A percentile compares a stretch with the other conserved stretches of the same genome.
These are phyloP conservation scores for Dastarcus helophoroides DNA, from an alignment of 2,888 invertebrate species.

Conservation along the genomic window DNA sequence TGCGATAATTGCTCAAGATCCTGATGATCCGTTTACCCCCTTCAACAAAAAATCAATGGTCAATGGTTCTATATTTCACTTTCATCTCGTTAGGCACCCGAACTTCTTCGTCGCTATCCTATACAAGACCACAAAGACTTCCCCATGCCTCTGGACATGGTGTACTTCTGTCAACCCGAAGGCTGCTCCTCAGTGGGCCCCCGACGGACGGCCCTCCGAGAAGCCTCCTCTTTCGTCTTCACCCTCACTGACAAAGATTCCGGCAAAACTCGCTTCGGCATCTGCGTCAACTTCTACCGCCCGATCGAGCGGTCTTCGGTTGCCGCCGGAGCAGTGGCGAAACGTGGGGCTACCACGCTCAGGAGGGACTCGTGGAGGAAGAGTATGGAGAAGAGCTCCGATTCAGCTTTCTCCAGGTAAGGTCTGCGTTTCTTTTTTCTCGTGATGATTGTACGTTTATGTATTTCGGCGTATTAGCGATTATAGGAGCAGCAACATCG, in stretches of 20 bases:
- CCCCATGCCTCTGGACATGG: slow-evolving; percentile 93
- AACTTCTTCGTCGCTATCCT: slow-evolving; percentile 89
- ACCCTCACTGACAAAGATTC: slow-evolving; percentile 98
- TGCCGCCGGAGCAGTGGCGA: slow-evolving; percentile 28
- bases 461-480: slow-evolving; percentile 54
- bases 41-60: too few species aligned
- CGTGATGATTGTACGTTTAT: not conserved
- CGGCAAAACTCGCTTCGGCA: slow-evolving; percentile 86
- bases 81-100: slow-evolving; percentile 75
- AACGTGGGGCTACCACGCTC: slow-evolving; percentile 46
- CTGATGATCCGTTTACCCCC: too few species aligned
- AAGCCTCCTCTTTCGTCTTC: slow-evolving; percentile 95
- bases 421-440: not conserved
- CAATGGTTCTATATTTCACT: too few species aligned
- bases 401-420: slow-evolving; percentile 87
- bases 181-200: slow-evolving; percentile 91
- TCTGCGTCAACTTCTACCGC: slow-evolving; percentile 97
- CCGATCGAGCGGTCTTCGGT: slow-evolving; percentile 59
- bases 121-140: slow-evolving; percentile 95
- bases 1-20: too few species aligned
- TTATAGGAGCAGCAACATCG: slow-evolving; percentile 83
- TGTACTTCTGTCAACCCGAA: slow-evolving; percentile 99
- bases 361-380: slow-evolving; percentile 84
- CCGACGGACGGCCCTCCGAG: slow-evolving; percentile 68
- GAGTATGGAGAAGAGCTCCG: slow-evolving; percentile 84